Conservation (phyloP, 2,113 vertebrate species). For the Melierax canorus region DNA sequence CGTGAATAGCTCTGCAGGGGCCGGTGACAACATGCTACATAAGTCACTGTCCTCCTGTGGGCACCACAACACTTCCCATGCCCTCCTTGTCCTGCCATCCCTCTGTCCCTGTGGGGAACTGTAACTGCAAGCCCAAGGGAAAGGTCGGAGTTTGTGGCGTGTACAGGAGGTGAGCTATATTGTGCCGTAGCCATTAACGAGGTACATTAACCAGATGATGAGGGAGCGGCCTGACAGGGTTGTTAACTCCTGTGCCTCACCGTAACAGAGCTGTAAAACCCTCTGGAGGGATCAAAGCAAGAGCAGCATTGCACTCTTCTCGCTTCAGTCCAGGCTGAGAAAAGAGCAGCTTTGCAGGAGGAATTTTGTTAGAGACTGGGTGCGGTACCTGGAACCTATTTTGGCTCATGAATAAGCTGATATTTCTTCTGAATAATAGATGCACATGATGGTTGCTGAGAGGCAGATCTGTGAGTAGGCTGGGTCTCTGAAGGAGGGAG, state of each 20-base stretch:
- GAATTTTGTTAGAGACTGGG: neutral
- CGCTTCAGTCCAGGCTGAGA: neutral
- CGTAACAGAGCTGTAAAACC: neutral
- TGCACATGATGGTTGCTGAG: neutral
- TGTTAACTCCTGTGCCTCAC: neutral
- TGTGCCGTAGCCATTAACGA: neutral
- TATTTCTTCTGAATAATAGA: constrained; percentile 41
- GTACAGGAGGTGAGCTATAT: neutral
- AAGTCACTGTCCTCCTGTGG: neutral
- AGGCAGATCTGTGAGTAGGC: neutral
- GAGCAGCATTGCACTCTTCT: neutral
- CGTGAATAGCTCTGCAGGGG: neutral
- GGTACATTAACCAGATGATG: neutral
- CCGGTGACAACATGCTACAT: neutral
- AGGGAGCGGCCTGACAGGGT: neutral
- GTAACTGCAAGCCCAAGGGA: neutral
- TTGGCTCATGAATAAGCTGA: constrained; percentile 11
- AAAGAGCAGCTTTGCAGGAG: neutral
- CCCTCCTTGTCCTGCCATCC: neutral
- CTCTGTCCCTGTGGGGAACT: neutral
- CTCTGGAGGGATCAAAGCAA: neutral
- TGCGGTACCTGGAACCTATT: neutral
- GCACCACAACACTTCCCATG: neutral
- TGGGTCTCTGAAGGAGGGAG: neutral
- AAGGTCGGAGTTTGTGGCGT: neutral